A percentile compares a stretch with the other conserved stretches of the same genome.
phyloP scores from a whole-genome alignment of 2,888 invertebrate genomes.

The Drosophila siamana region DNA sequence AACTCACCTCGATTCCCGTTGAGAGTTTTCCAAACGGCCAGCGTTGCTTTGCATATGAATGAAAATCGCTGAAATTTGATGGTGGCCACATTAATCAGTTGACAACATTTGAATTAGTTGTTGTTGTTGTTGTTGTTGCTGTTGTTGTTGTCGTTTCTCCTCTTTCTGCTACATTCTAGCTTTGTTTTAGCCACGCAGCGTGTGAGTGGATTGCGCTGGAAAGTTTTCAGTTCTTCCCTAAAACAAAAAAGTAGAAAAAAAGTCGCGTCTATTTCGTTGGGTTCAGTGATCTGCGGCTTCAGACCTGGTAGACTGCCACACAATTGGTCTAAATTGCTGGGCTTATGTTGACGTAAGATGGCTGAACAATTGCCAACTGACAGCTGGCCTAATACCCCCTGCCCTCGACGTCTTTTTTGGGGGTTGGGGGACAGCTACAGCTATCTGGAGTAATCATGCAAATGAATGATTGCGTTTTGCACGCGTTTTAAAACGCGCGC shows the following conservation, averaged over 20 bases:
- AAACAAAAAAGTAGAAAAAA: background rate
- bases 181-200: conserved; percentile 29
- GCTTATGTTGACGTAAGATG: conserved; percentile 34
- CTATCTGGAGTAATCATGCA: conserved; percentile 32
- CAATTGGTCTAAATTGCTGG: conserved; percentile 21
- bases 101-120: conserved; percentile 33
- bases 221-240: conserved; percentile 5
- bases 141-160: conserved; percentile 5
- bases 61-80: conserved; percentile 71
- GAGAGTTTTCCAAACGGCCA: conserved; percentile 16
- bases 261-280: background rate
- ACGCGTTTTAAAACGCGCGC: conserved; percentile 47
- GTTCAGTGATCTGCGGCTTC: conserved; percentile 39
- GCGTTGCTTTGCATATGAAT: conserved; percentile 72
- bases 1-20: conserved; percentile 23
- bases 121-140: conserved; percentile 2
- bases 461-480: conserved; percentile 41
- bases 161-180: background rate
- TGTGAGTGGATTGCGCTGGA: conserved; percentile 15
- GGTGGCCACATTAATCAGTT: conserved; percentile 65
- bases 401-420: background rate
- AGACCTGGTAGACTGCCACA: conserved; percentile 1
- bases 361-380: conserved; percentile 23
- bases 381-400: conserved; percentile 12
- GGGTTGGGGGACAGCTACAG: too few species aligned